Base-by-base conservation (phyloP, 2,113 vertebrate genomes). In the Bos indicus region DNA sequence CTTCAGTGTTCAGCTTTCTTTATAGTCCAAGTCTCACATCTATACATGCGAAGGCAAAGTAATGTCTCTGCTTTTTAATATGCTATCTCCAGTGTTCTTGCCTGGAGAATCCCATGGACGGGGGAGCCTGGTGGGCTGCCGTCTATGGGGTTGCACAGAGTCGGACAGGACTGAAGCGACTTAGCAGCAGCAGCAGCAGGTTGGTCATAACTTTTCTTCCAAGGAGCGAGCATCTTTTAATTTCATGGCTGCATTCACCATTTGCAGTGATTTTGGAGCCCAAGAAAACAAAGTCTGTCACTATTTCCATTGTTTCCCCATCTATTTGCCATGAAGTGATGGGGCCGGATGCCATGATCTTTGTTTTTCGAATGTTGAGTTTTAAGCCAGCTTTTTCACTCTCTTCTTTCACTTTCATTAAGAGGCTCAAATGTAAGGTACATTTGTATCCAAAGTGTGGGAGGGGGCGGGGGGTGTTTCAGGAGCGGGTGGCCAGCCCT, bases 401-500 rank as follows among this genome's bases (percentile, higher is more conserved):
- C 64, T 71, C n/a, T 19, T 71, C 64, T 36, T 71, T 71, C 64
- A 36, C 64, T 71, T 71, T 21, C 17, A 71, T 36, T 17, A 71
- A 11, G n/a, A 71, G 64, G 64, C 64, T 36, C 64, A 71, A 71
- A 21, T 36, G n/a, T 23, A 43, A 74, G 21, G 33, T 8, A 26
- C 21, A 10, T 51, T 17, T 51, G 59, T 74, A 74, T 33, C 33
- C 25, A 13, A 15, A 1, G 33, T 13, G 46, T 36, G 48, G 11
- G 14, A 1, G 14, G 0, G 23, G 16, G 2, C 1, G 16, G 7
- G 1, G 46, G 21, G n/a, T 7, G 2, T 54, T 33, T 40, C 19
- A 19, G n/a, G 19, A 30, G 57, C 7, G 30, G 71, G 13, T 0
- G 1, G 48, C 40, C 11, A 10, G 7, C 71, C 30, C 54, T 4